Base-by-base conservation (phyloP, 2,888 invertebrate species). In the Andrena hattorfiana region DNA sequence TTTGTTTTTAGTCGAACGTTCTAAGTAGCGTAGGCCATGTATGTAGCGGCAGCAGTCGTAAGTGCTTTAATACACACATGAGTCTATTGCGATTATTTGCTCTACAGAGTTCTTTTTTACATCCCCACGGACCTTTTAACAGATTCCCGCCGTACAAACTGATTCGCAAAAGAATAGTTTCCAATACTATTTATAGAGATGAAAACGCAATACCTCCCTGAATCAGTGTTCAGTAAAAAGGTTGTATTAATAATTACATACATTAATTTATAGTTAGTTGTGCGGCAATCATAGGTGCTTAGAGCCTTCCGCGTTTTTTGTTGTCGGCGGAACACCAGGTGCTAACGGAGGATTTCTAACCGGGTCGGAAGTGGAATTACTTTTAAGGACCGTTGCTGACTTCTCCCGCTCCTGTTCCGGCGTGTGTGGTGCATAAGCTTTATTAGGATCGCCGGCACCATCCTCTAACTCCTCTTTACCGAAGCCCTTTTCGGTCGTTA, bases 301-400 rank as follows among this genome's bases (percentile, higher is more conserved):
- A 30, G 93, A 92, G 72, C 93, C 93, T 86, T 94, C 93, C n/a
- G 92, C 88, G 79, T 94, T 93, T 84, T 93, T 93, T 23, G 92
- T 67, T 32, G 90, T 68, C 0, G 92, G 90, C 74, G 93, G 90
- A 49, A 93, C 90, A 51, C 85, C 85, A 0, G 93, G 81, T 5
- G 89, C 60, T 62, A 93, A 84, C 5, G 91, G 76, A 16, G 91
- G 66, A 77, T 87, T 89, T 76, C 80, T 84, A 13, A 89, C 85
- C 1, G 85, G 35, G 1, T 90, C 85, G 20, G 88, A 81, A 66
- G 84, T 85, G 26, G 86, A 72, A 59, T 89, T 87, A 67, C 90
- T 78, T 83, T 90, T 89, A 13, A 89, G 74, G 23, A 90, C 72
- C n/a, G 83, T 74, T 1, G 84, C 28, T n/a, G 87, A 56, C 56